Base-by-base conservation (phyloP, 2,888 invertebrate genomes). In the Neocrepidodera transversa region DNA sequence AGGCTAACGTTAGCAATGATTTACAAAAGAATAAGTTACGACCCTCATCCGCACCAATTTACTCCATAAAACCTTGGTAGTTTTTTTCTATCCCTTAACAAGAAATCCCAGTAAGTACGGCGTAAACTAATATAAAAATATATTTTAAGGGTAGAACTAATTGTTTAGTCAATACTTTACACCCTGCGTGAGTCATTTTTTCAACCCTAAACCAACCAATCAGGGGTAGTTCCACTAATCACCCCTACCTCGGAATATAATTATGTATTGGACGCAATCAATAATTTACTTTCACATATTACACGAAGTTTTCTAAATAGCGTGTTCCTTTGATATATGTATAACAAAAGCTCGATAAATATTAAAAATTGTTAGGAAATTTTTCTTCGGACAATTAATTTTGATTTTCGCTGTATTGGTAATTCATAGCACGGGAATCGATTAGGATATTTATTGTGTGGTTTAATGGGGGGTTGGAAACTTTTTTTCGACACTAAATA, bases 131-230 rank as follows among this genome's bases (percentile, higher is more conserved):
- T 74, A 76, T 74, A 77, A 76, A 76, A 76, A 76, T 76, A 78
- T 75, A 76, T 75, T 76, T 78, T 79, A 76, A 78, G 78, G 77
- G 78, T 74, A 77, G 76, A 73, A 76, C 79, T 80, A 80, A 80
- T 80, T 80, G 80, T 80, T 80, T 80, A 79, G 79, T 80, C 80
- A 79, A 80, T 80, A 80, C 80, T 79, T 80, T 80, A 79, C 79
- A 80, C 80, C 79, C 79, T 78, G 79, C 79, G 79, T 80, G 80
- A 80, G 79, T 80, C 80, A 80, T 78, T 80, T 80, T 80, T 78
- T 76, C 77, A 78, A 78, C 79, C 79, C 79, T 76, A 76, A 76
- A 74, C 74, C 78, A 75, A 77, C 80, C 79, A 79, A 80, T 79
- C 78, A 75, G 78, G 76, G 78, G 74, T 74, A 74, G 75, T 76